Conservation (phyloP, 2,888 invertebrate genomes). For the Cheilosia vulpina region DNA sequence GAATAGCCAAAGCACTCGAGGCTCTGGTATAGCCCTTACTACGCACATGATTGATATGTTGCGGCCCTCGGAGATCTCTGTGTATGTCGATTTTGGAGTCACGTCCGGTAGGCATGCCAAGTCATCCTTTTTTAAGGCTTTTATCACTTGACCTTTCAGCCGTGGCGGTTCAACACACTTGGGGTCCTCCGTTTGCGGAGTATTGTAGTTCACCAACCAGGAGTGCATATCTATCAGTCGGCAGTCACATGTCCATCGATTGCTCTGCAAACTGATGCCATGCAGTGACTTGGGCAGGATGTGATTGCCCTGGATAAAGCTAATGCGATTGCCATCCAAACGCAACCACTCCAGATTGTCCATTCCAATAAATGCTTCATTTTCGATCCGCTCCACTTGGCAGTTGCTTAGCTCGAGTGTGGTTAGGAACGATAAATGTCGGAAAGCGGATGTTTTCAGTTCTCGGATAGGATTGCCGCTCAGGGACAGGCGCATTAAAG, state of each 20-base stretch:
- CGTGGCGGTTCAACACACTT: constrained; percentile 89
- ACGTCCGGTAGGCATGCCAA: constrained; percentile 93
- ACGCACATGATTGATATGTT: constrained; percentile 92
- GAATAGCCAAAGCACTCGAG: constrained; percentile 92
- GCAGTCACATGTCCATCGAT: constrained; percentile 96
- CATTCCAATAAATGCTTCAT: constrained; percentile 92
- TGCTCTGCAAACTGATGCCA: constrained; percentile 92
- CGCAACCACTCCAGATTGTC: constrained; percentile 93
- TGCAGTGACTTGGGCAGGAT: constrained; percentile 91
- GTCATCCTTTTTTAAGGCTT: constrained; percentile 87
- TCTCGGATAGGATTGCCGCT: constrained; percentile 92
- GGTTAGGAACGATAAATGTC: constrained; percentile 89
- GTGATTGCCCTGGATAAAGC: constrained; percentile 88
- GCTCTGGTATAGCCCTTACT: constrained; percentile 92
- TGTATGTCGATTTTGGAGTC: constrained; percentile 89
- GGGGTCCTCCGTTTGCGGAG: constrained; percentile 91
- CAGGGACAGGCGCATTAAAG: constrained; percentile 92
- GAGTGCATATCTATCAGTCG: constrained; percentile 89
- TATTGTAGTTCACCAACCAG: constrained; percentile 91
- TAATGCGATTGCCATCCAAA: constrained; percentile 92
- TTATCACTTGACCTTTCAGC: constrained; percentile 88
- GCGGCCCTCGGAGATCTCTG: constrained; percentile 91
- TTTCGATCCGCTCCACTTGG: constrained; percentile 90
- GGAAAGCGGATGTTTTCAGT: constrained; percentile 89
- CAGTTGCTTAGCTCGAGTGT: constrained; percentile 93